These are phyloP conservation scores for Harlomillsia oculata DNA, from an alignment of 1,140 invertebrate genomes.

Conservation along the genomic window DNA sequence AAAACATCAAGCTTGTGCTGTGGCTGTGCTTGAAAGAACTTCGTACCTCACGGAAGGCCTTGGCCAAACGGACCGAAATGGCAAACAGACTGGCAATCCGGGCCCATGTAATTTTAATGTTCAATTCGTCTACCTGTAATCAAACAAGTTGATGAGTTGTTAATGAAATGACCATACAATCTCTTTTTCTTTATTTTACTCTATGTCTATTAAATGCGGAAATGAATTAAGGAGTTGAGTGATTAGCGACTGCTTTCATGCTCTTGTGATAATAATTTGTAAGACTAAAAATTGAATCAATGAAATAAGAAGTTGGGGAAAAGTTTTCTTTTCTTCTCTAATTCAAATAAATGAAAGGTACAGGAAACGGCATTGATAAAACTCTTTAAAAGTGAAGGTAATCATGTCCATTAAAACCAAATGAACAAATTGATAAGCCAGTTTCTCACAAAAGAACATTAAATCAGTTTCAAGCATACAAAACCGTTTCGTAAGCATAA, in stretches of 20 bases:
- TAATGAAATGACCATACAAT: neutral
- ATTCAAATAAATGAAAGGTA: no score
- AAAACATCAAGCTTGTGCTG: no score
- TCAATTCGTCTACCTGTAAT: conserved; percentile 21
- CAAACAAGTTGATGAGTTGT: neutral
- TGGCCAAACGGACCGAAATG: conserved; percentile 49
- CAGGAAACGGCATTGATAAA: neutral
- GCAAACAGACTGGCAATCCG: conserved; percentile 53
- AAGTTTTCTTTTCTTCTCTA: neutral
- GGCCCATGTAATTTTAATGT: conserved; percentile 48
- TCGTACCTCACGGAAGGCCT: conserved; percentile 45
- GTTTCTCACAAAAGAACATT: neutral
- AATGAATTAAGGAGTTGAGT: neutral
- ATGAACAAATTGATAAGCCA: neutral
- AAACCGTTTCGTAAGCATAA: neutral
- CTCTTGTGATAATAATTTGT: no score
- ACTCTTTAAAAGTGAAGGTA: neutral
- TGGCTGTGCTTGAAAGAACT: neutral
- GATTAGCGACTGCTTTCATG: no score
- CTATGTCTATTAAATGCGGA: neutral
- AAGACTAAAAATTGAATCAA: neutral
- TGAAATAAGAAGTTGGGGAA: neutral
- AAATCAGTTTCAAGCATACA: neutral
- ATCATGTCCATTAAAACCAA: neutral
- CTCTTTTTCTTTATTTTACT: neutral